A percentile compares a stretch with the other conserved stretches of the same genome.
These are phyloP conservation scores for Aquatica leii DNA, from an alignment of 2,888 invertebrate species.

Conservation along the genomic window DNA sequence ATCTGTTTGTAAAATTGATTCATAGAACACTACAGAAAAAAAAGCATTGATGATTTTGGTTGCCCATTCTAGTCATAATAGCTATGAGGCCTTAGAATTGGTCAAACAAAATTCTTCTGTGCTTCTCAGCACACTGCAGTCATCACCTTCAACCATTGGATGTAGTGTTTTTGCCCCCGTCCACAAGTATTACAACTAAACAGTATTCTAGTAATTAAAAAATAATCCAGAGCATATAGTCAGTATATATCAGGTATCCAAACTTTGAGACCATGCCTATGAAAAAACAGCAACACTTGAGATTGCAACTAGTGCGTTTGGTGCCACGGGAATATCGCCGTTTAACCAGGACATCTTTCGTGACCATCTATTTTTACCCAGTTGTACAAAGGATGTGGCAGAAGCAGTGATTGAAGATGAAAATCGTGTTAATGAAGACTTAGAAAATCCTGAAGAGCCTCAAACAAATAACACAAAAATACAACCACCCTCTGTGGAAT, in stretches of 20 bases:
- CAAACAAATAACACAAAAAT: not conserved
- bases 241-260: constrained; percentile 16
- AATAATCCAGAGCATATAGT: too few relatives aligned
- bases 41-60: constrained; percentile 1
- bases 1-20: not conserved
- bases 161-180: too few relatives aligned
- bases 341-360: constrained; percentile 17
- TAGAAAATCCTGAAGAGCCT: too few relatives aligned
- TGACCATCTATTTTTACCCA: constrained; percentile 17
- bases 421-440: not conserved
- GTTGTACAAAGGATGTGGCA: not conserved
- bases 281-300: constrained; percentile 21
- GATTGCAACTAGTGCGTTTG: constrained; percentile 17
- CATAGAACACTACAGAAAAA: too few relatives aligned
- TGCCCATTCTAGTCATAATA: not conserved
- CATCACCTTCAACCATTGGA: too few relatives aligned
- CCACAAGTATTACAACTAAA: constrained; percentile 12
- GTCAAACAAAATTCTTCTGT: constrained; percentile 7
- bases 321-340: constrained; percentile 24
- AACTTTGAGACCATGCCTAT: constrained; percentile 19
- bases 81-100: too few relatives aligned
- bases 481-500: not conserved
- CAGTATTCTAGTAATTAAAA: constrained; percentile 1
- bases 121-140: too few relatives aligned
- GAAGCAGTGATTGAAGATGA: too few relatives aligned